Evolutionary conservation across 2,797 vertebrate species (phyloP).

Genomic region (Carduelis carduelis): DNA sequence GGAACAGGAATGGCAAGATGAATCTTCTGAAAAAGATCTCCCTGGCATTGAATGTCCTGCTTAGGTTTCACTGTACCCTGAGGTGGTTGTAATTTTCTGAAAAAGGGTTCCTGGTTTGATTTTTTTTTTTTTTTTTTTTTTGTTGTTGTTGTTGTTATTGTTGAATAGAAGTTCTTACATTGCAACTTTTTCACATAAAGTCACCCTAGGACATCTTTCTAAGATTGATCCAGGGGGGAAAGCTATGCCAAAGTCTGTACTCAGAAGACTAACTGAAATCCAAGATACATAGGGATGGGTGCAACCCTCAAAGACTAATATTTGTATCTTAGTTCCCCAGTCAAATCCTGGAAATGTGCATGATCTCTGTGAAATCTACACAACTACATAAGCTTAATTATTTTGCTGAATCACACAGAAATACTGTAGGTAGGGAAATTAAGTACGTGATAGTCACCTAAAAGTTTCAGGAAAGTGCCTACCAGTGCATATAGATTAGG

Average conservation of each 20-base stretch:
- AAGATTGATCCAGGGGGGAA: neutral
- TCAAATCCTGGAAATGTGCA: neutral
- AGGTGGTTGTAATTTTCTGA: neutral
- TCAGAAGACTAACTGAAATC: neutral
- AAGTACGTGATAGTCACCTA: neutral
- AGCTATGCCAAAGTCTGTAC: neutral
- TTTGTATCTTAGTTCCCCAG: neutral
- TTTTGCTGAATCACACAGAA: neutral
- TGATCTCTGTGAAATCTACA: neutral
- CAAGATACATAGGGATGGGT: neutral
- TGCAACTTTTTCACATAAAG: neutral
- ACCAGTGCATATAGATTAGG: neutral
- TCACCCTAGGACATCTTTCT: neutral
- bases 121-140: neutral
- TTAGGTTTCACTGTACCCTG: neutral
- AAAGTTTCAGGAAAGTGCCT: slow-evolving; percentile 3
- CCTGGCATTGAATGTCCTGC: neutral
- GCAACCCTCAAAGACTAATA: neutral
- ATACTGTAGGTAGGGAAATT: neutral
- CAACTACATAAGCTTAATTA: neutral
- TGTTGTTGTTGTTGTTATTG: too few relatives aligned
- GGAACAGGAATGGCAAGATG: neutral
- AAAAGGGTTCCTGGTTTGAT: neutral
- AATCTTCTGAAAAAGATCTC: neutral
- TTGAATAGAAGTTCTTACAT: neutral